phyloP scores from a whole-genome alignment of 2,113 vertebrate species.

The Psettodes erumei region DNA sequence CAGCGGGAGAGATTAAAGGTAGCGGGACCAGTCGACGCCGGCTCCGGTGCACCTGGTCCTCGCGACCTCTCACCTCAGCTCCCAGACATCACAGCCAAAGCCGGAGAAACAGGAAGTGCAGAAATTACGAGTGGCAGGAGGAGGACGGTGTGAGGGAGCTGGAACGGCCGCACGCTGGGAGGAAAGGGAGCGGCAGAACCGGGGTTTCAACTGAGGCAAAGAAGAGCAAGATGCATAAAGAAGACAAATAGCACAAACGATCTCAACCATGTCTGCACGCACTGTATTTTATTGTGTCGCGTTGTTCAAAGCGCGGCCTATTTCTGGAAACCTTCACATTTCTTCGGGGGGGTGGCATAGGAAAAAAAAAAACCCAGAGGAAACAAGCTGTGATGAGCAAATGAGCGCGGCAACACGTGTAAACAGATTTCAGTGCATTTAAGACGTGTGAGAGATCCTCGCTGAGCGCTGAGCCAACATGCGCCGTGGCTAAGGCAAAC shows the following conservation, averaged over 20 bases:
- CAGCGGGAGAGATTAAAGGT: conserved; percentile 60
- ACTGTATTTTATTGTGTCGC: conserved; percentile 7
- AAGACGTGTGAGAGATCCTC: conserved; percentile 43
- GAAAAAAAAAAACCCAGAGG: not conserved
- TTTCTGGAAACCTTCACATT: conserved; percentile 28
- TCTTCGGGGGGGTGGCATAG: not conserved
- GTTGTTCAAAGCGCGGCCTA: conserved; percentile 27
- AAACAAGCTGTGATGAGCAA: conserved; percentile 35
- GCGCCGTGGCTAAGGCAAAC: conserved; percentile 48
- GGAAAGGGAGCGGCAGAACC: conserved; percentile 16
- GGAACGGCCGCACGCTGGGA: conserved; percentile 35
- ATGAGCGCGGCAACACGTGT: conserved; percentile 39
- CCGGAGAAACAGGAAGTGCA: conserved; percentile 58
- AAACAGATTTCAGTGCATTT: conserved; percentile 54
- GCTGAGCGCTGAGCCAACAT: conserved; percentile 47
- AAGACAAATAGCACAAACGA: conserved; percentile 27
- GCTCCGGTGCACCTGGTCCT: conserved; percentile 67
- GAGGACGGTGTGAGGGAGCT: conserved; percentile 32
- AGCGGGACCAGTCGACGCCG: conserved; percentile 38
- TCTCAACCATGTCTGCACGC: conserved; percentile 10
- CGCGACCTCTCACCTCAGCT: conserved; percentile 64
- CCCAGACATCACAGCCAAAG: conserved; percentile 55
- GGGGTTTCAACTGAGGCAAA: conserved; percentile 19
- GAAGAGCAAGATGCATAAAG: conserved; percentile 17
- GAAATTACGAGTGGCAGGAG: conserved; percentile 56